These are phyloP conservation scores for Philantomba maxwellii DNA, from an alignment of 2,113 vertebrate genomes.

Conservation along the genomic window DNA sequence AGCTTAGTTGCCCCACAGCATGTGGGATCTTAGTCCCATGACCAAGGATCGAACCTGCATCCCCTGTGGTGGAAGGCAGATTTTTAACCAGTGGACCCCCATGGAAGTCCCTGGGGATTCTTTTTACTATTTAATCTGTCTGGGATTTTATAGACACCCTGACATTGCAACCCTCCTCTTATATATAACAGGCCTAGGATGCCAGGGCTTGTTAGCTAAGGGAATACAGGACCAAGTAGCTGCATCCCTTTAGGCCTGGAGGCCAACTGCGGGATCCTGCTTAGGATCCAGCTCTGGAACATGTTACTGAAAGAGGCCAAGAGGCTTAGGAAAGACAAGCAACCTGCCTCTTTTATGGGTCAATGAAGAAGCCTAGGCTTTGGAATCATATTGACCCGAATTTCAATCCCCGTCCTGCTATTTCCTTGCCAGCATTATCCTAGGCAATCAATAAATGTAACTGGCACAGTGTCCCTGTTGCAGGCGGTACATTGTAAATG, in stretches of 20 bases:
- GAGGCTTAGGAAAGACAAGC: background rate
- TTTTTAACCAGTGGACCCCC: background rate
- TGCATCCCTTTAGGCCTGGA: background rate
- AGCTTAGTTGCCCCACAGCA: background rate
- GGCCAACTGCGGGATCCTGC: background rate
- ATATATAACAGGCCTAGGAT: background rate
- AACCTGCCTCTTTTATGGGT: background rate
- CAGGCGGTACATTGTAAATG: background rate
- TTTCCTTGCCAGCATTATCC: background rate
- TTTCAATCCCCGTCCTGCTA: background rate
- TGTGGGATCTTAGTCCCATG: background rate
- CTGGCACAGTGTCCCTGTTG: background rate
- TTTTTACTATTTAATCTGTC: background rate
- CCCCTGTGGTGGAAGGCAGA: background rate
- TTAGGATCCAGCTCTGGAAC: background rate
- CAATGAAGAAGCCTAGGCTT: background rate
- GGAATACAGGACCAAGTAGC: background rate
- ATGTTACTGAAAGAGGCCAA: background rate
- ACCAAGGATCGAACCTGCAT: background rate
- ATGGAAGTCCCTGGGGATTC: background rate
- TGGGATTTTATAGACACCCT: background rate
- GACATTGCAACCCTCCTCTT: background rate
- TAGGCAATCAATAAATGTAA: background rate
- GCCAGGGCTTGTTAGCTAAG: background rate
- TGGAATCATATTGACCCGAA: background rate